These are phyloP conservation scores for Resseliella maxima DNA, from an alignment of 2,888 invertebrate species.

Conservation along the genomic window DNA sequence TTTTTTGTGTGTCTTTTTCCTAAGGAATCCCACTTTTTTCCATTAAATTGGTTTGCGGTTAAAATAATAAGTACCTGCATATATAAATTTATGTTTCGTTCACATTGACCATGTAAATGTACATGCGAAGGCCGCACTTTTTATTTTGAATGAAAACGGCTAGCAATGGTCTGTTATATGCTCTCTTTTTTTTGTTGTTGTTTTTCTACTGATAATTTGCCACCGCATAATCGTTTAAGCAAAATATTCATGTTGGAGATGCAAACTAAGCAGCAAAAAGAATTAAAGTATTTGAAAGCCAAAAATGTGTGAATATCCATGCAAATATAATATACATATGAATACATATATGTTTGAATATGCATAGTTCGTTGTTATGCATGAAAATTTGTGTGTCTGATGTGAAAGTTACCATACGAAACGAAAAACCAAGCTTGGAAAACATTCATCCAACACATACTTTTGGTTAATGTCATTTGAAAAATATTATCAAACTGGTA, in stretches of 20 bases:
- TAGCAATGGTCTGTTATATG: not conserved
- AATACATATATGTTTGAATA: not conserved
- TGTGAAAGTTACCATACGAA: not conserved
- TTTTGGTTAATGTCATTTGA: not conserved
- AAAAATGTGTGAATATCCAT: not conserved
- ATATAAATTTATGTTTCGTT: not conserved
- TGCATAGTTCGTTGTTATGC: not conserved
- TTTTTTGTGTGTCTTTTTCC: not conserved
- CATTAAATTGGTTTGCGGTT: constrained; percentile 32
- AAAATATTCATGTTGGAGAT: not conserved
- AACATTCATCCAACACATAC: not conserved
- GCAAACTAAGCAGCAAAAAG: not conserved
- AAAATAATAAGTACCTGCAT: not conserved
- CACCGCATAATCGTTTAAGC: constrained; percentile 4
- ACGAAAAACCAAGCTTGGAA: not conserved
- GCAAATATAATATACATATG: not conserved
- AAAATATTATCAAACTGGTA: not conserved
- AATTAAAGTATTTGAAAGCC: not conserved
- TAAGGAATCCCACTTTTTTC: too few relatives aligned
- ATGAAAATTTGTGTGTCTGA: not conserved
- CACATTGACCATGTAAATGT: not conserved
- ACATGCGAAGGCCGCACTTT: not conserved
- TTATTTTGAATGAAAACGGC: not conserved
- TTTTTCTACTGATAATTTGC: not conserved
- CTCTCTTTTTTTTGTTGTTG: not conserved